phyloP scores from a whole-genome alignment of 2,888 invertebrate species.

The Branchipolynoe longqiensis region DNA sequence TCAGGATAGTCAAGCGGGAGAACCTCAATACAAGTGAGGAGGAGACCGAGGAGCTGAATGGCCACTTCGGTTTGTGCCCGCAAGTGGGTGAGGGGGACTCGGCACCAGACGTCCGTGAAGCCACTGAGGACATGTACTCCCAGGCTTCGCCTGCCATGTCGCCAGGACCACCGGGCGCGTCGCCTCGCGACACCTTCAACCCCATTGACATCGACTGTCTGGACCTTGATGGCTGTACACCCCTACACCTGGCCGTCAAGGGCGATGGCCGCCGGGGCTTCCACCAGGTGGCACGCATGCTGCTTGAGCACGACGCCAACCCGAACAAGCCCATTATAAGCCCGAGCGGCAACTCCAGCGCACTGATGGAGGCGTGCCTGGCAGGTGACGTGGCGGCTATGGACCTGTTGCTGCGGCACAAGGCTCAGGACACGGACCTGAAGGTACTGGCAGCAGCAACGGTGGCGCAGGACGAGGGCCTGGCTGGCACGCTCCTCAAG shows the following conservation, averaged over 20 bases:
- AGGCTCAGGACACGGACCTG: conserved; percentile 92
- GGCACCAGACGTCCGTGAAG: conserved; percentile 50
- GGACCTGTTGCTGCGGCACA: conserved; percentile 89
- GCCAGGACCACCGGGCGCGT: background rate
- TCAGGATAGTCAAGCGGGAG: conserved; percentile 10
- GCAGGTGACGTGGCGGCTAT: conserved; percentile 87
- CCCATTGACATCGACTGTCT: conserved; percentile 65
- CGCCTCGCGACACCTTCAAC: conserved; percentile 41
- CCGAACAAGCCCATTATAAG: conserved; percentile 87
- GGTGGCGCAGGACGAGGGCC: conserved; percentile 87
- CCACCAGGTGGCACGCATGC: conserved; percentile 87
- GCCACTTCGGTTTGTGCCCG: conserved; percentile 3
- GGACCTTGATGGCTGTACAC: conserved; percentile 70
- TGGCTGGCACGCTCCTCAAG: conserved; percentile 89
- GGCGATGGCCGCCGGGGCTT: conserved; percentile 65
- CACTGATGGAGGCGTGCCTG: conserved; percentile 87
- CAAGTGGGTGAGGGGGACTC: conserved; percentile 25
- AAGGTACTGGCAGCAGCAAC: conserved; percentile 91
- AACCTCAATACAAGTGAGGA: conserved; percentile 29
- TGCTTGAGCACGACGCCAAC: conserved; percentile 91
- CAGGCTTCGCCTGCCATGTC: background rate
- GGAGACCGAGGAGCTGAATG: conserved; percentile 8
- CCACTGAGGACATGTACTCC: conserved; percentile 48
- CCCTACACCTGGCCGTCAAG: conserved; percentile 75
- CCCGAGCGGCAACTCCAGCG: conserved; percentile 68